A percentile compares a stretch with the other conserved stretches of the same genome.
Conservation (phyloP, 2,113 vertebrate species). For the Cyphotilapia sp. region DNA sequence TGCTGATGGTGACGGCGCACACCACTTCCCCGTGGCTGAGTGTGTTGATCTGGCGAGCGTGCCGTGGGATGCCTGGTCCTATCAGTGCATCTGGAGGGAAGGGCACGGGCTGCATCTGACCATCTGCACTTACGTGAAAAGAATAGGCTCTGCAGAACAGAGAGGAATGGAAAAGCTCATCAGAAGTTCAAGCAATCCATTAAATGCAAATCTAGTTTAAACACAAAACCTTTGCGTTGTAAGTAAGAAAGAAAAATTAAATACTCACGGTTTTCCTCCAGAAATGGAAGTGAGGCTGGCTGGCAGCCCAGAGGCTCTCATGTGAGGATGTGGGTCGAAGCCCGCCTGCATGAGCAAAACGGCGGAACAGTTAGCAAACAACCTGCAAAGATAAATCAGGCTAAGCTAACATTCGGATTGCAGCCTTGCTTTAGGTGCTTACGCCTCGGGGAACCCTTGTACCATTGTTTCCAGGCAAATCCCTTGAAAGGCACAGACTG, state of each 20-base stretch:
- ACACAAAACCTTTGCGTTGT: not conserved
- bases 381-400: conserved; percentile 5
- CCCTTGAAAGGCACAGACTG: conserved; percentile 29
- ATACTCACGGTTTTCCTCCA: conserved; percentile 91
- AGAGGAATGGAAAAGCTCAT: not conserved
- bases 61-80: conserved; percentile 89
- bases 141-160: conserved; percentile 81
- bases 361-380: not conserved
- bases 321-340: conserved; percentile 90
- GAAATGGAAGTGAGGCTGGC: conserved; percentile 88
- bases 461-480: conserved; percentile 26
- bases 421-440: conserved; percentile 5
- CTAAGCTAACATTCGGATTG: conserved; percentile 26
- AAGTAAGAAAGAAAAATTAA: not conserved
- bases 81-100: conserved; percentile 93
- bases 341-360: conserved; percentile 73
- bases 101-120: conserved; percentile 96
- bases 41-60: conserved; percentile 95
- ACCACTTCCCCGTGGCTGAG: conserved; percentile 94
- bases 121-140: conserved; percentile 91
- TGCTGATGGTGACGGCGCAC: conserved; percentile 96
- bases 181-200: not conserved
- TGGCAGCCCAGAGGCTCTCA: conserved; percentile 87
- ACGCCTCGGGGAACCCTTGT: conserved; percentile 1
- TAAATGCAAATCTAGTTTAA: not conserved